Base-by-base conservation (phyloP, 2,113 vertebrate species). In the Hyperoodon ampullatus region DNA sequence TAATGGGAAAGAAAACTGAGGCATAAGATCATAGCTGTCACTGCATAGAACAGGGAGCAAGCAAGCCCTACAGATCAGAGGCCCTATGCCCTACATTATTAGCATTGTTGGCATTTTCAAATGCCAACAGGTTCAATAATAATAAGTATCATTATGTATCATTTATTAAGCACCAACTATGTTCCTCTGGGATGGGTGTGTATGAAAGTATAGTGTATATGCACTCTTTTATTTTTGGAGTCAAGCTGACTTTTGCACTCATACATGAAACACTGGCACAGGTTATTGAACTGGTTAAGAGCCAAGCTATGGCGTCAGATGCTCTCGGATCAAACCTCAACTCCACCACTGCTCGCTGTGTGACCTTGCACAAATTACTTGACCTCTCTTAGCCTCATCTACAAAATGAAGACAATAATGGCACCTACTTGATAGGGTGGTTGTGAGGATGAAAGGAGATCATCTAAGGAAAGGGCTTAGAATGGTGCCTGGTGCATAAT, bases 281-380 rank as follows among this genome's bases (percentile, higher is more conserved):
- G 42, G 60, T 61, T 65, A 66, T 47, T 19, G 24, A 55, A 77
- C 82, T 55, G 44, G 18, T 47, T 60, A 89, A 82, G 66, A 60
- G 70, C 47, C 90, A 88, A 63, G 39, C 66, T 50, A 50, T 82
- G 28, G 44, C 6, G 3, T 44, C 18, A 72, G 53, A 63, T 18
- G 47, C n/a, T 66, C 55, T 44, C 0, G 0, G 21, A 50, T 78
- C 75, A 33, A 33, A 53, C 26, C 58, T 90, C 39, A 75, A 35
- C 65, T 83, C 58, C 26, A 7, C 44, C 58, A 44, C 8, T 1
- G 47, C 65, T 30, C 63, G 80, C 47, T 44, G 65, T 47, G 74
- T 90, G 93, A 55, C 33, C 86, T 65, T 61, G 61, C 33, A 28
- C 92, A 92, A 88, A 95, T 72, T 47, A 58, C 63, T 39, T 70